Evolutionary conservation across 1,140 invertebrate genomes (phyloP), one percentile per base, ranked within the genome.

Genomic region (Halotydeus destructor): DNA sequence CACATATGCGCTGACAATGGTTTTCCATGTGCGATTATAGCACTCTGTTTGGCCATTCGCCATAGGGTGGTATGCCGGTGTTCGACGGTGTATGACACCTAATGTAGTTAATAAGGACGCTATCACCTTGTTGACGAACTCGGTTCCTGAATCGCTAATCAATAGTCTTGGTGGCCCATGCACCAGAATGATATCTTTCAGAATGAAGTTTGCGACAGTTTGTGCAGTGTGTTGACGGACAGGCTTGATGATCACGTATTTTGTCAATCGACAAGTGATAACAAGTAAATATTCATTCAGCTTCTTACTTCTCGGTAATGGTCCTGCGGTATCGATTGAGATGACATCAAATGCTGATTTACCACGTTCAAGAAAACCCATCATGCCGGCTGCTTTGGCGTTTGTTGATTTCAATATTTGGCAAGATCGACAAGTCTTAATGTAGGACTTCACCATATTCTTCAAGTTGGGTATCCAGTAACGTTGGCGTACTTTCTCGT

Each of bases 271-370:
- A n/a, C n/a, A n/a, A n/a, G n/a, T n/a, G n/a, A n/a, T n/a, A n/a
- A n/a, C n/a, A n/a, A n/a, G n/a, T n/a, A n/a, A n/a, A n/a, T n/a
- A n/a, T n/a, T n/a, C n/a, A n/a, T n/a, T n/a, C n/a, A n/a, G n/a
- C n/a, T n/a, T n/a, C n/a, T n/a, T n/a, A n/a, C n/a, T n/a, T 5
- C 26, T 35, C 5, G 48, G 49, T n/a, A 57, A 42, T 3, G 52
- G 51, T 2, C 56, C 57, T 5, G 54, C 21, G 18, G 56, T 46
- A 49, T 61, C 57, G 5, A 57, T 45, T 5, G 52, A 55, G 2
- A 58, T 45, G 3, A n/a, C n/a, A n/a, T n/a, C n/a, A n/a, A n/a
- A n/a, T n/a, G n/a, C n/a, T n/a, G n/a, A n/a, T n/a, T n/a, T n/a
- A n/a, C n/a, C n/a, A n/a, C n/a, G n/a, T n/a, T n/a, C n/a, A n/a